phyloP scores from a whole-genome alignment of 2,888 invertebrate species.

The Archips xylosteana region DNA sequence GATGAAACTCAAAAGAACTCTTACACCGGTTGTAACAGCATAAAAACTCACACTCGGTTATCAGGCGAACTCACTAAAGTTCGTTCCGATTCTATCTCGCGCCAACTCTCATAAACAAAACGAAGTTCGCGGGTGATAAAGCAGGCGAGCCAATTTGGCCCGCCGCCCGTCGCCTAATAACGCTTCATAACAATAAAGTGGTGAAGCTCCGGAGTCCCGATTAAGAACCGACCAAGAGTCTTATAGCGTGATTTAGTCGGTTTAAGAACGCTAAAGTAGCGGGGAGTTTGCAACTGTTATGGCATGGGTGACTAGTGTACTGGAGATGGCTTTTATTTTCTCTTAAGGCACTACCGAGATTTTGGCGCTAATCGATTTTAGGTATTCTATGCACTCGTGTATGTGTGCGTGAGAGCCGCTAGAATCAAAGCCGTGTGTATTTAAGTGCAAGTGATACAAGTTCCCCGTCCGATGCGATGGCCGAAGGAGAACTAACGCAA shows the following conservation, averaged over 20 bases:
- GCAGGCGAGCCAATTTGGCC: slow-evolving; percentile 36
- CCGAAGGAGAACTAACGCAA: too few species aligned
- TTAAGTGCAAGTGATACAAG: too few species aligned
- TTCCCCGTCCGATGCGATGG: too few species aligned
- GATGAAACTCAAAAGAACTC: background rate
- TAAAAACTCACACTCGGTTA: slow-evolving; percentile 18
- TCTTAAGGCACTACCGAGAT: too few species aligned
- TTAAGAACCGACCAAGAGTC: slow-evolving; percentile 10
- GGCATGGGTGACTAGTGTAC: background rate
- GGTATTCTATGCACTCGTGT: too few species aligned
- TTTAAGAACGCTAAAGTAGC: background rate
- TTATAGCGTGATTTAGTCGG: slow-evolving; percentile 10
- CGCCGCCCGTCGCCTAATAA: slow-evolving; percentile 36
- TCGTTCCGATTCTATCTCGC: slow-evolving; percentile 17
- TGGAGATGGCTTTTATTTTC: background rate
- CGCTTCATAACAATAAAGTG: slow-evolving; percentile 32
- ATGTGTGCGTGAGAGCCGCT: too few species aligned
- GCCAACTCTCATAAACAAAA: slow-evolving; percentile 40
- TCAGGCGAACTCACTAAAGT: slow-evolving; percentile 17
- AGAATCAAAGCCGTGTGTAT: too few species aligned
- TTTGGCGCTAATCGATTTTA: too few species aligned
- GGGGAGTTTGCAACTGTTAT: background rate
- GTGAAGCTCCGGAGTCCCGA: slow-evolving; percentile 15
- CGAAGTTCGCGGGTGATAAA: slow-evolving; percentile 33
- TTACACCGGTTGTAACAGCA: background rate